Evolutionary conservation across 2,113 vertebrate genomes (phyloP), one percentile per base, ranked within the genome.

Genomic region (Coptodon bakossiorum): DNA sequence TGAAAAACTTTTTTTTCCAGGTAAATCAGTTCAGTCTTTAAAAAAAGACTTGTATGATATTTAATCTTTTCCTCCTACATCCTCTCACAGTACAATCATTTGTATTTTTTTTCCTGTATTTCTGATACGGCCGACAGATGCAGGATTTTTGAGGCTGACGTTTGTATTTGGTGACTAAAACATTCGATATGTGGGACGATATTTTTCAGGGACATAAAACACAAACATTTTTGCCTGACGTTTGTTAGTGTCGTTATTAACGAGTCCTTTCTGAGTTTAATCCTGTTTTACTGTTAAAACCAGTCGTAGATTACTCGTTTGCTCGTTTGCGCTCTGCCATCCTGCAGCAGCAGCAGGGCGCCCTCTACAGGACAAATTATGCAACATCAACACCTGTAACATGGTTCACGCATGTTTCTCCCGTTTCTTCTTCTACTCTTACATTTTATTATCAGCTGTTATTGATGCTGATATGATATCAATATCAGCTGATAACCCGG

Each of bases 261-360:
- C 4, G 6, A 63, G 31, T 36, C 31, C 4, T 63, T 63, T 63
- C 17, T 66, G 31, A 1, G 17, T 66, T 71, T 14, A 40, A 71
- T 43, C 19, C 61, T 24, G 36, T 43, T 16, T 71, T 71, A 22
- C 38, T 4, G 29, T 34, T 17, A 0, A 31, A 34, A 61, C 57
- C 59, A 34, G 9, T 19, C 3, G 2, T 63, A 22, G 38, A 0
- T 71, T 6, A 6, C n/a, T 14, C 3, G 7, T 43, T 6, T 0
- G 0, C 36, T 40, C 1, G n/a, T 43, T 27, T 71, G 17, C 5
- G 0, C 22, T 17, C 0, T 17, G 68, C 13, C 61, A 38, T 0
- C 31, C 19, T 8, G 34, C 61, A 10, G 38, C 22, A 34, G 34
- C 34, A 40, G 38, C 68, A 73, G 38, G 14, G 68, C 3, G 38